phyloP scores from a whole-genome alignment of 2,888 invertebrate species.

The Melanotus villosus region DNA sequence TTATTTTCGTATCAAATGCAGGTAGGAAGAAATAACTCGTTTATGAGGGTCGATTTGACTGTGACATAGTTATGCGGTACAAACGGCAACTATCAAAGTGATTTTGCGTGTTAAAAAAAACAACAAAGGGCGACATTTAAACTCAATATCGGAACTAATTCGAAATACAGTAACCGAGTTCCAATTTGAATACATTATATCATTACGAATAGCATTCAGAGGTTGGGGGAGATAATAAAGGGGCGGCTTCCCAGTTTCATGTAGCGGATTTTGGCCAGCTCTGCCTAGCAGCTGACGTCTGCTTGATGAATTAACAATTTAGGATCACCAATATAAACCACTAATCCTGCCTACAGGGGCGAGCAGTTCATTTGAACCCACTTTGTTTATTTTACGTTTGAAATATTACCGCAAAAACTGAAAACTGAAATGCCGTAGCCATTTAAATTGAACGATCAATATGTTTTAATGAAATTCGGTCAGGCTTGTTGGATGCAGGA shows the following conservation, averaged over 20 bases:
- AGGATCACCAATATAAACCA: constrained; percentile 31
- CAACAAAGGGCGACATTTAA: constrained; percentile 18
- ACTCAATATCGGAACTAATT: constrained; percentile 21
- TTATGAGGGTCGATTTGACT: background rate
- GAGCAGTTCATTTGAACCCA: constrained; percentile 30
- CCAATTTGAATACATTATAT: constrained; percentile 42
- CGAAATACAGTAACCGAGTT: constrained; percentile 31
- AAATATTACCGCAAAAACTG: constrained; percentile 26
- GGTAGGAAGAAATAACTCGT: constrained; percentile 8
- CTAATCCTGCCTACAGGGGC: constrained; percentile 22
- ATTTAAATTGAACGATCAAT: constrained; percentile 5
- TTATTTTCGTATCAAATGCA: constrained; percentile 21
- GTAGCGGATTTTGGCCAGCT: constrained; percentile 26
- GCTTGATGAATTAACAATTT: constrained; percentile 44
- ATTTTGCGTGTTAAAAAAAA: constrained; percentile 11
- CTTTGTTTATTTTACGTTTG: constrained; percentile 32
- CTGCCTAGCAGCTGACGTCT: constrained; percentile 38
- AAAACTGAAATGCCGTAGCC: constrained; percentile 10
- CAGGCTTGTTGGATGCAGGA: constrained; percentile 16
- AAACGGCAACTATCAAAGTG: constrained; percentile 16
- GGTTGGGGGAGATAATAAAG: constrained; percentile 33
- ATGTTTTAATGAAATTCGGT: constrained; percentile 29
- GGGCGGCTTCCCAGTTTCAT: constrained; percentile 30
- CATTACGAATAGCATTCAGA: constrained; percentile 30
- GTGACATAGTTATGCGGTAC: background rate